Conservation (phyloP, 2,113 vertebrate species). For the Apistogramma diplotaenia region DNA sequence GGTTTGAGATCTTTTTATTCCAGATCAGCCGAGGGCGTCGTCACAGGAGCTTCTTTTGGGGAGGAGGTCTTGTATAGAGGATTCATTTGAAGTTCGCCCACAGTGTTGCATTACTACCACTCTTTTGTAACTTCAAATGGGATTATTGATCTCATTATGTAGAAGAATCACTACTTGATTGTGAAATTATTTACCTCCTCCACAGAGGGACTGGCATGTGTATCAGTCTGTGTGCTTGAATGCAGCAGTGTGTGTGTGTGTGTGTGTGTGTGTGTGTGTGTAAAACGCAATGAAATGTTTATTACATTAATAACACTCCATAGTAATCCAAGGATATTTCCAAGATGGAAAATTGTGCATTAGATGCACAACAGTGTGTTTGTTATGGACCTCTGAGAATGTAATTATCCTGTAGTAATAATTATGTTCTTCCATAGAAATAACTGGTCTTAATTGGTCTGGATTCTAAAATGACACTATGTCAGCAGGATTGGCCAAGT, state of each 20-base stretch:
- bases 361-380: not conserved
- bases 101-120: slow-evolving; percentile 18
- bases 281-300: not conserved
- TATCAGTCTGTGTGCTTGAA: not conserved
- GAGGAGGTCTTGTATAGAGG: not conserved
- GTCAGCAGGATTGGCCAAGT: not conserved
- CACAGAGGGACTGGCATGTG: not conserved
- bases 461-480: not conserved
- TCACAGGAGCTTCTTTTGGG: slow-evolving; percentile 18
- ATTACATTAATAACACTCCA: not conserved
- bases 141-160: slow-evolving; percentile 37
- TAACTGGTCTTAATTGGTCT: not conserved
- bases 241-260: not conserved
- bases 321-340: not conserved
- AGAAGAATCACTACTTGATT: slow-evolving; percentile 51
- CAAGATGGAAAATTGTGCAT: not conserved
- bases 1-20: slow-evolving; percentile 45
- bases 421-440: not conserved
- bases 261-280: not conserved
- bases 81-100: slow-evolving; percentile 39
- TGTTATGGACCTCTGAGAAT: not conserved
- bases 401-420: not conserved
- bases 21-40: slow-evolving; percentile 5
- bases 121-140: slow-evolving; percentile 29
- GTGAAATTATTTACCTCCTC: slow-evolving; percentile 14